phyloP scores from a whole-genome alignment of 2,113 vertebrate species.

The Nothoprocta perdicaria region DNA sequence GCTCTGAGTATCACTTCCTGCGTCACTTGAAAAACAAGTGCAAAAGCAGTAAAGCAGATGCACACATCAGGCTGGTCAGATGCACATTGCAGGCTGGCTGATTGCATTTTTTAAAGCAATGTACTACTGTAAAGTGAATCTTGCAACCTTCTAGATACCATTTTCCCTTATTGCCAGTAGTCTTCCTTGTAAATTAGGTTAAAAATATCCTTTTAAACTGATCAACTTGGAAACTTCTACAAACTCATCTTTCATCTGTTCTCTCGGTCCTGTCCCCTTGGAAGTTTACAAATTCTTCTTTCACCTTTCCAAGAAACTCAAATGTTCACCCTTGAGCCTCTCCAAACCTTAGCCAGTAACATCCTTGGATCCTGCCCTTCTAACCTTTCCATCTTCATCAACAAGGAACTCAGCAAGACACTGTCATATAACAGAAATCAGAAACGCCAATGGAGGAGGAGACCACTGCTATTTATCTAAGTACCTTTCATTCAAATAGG shows the following conservation, averaged over 20 bases:
- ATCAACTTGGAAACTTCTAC: background rate
- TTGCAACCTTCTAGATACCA: background rate
- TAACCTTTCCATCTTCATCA: background rate
- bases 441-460: background rate
- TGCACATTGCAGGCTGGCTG: background rate
- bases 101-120: background rate
- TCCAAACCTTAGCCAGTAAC: background rate
- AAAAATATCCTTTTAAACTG: background rate
- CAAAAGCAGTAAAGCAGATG: background rate
- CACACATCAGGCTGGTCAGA: background rate
- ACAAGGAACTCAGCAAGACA: background rate
- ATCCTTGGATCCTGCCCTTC: background rate
- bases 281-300: background rate
- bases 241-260: background rate
- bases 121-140: background rate
- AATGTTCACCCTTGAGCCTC: background rate
- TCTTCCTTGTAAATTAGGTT: background rate
- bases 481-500: conserved; percentile 37
- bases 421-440: accelerated
- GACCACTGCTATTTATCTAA: conserved; percentile 19
- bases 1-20: background rate
- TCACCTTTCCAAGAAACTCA: background rate
- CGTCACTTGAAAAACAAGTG: background rate
- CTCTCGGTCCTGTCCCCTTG: background rate
- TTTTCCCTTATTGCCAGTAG: background rate